Percentiles rank a stretch among this genome's conserved stretches.
Conservation (phyloP, 1,140 invertebrate genomes). For the Amyelois transitella region DNA sequence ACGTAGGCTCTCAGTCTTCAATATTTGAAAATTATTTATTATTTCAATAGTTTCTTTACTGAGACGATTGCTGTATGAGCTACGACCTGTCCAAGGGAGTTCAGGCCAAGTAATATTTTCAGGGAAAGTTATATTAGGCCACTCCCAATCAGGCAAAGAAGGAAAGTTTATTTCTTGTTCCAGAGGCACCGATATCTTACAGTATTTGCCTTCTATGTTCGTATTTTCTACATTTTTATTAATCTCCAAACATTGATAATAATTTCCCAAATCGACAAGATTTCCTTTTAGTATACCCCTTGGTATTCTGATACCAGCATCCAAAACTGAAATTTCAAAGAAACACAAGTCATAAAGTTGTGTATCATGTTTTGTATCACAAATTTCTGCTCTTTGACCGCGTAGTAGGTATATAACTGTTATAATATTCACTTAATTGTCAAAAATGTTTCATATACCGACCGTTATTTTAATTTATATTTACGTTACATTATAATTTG, state of each 20-base stretch:
- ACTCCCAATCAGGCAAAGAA: background rate
- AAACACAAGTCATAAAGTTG: too few relatives aligned
- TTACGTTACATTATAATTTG: too few relatives aligned
- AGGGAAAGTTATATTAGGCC: background rate
- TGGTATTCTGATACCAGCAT: conserved; percentile 25
- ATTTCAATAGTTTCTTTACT: background rate
- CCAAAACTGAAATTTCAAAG: conserved; percentile 22
- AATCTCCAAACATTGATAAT: conserved; percentile 30
- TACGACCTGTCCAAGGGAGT: conserved; percentile 2
- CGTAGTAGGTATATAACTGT: too few relatives aligned
- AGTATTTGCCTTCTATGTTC: conserved; percentile 33
- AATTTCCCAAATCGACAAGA: conserved; percentile 26
- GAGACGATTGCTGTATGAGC: background rate
- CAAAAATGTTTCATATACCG: too few relatives aligned
- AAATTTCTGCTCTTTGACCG: too few relatives aligned
- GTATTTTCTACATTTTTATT: conserved; percentile 13
- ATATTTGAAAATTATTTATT: background rate
- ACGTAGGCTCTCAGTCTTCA: background rate
- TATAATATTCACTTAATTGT: too few relatives aligned
- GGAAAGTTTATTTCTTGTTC: conserved; percentile 7
- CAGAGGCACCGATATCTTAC: conserved; percentile 22
- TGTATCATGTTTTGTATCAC: too few relatives aligned
- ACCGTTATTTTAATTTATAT: too few relatives aligned
- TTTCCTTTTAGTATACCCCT: conserved; percentile 27
- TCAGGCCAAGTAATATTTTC: background rate